Evolutionary conservation across 2,797 vertebrate genomes (phyloP), one percentile per base, ranked within the genome.

Genomic region (Manis pentadactyla): DNA sequence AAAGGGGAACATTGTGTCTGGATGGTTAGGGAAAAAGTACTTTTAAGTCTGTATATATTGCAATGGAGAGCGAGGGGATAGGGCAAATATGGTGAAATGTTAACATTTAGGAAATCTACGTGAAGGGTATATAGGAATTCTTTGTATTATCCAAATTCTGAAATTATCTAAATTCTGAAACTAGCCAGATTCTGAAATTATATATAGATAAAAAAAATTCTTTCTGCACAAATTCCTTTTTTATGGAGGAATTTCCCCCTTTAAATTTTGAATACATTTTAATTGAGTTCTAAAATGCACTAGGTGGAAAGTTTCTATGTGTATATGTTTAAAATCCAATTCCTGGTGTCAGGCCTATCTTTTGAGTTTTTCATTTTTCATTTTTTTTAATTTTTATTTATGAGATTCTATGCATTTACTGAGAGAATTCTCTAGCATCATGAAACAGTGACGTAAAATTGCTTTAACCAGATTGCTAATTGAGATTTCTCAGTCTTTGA

Each of bases 401-500:
- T 93, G 53, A 81, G 29, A 18, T 81, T 68, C 57, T 61, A 0
- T 90, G 11, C n/a, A 11, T 55, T 96, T 90, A 49, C 19, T 92
- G 63, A 94, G 71, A 42, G 37, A 42, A 42, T 90, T 96, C 46
- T 61, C 17, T 81, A 68, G 23, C 39, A 68, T 78, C 37, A 86
- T 68, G 61, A 92, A 94, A 79, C n/a, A 86, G 10, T 90, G 31
- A 74, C 42, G 73, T 66, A 59, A 74, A 92, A 82, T 82, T 86
- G 12, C 23, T 89, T 96, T 90, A 92, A 88, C 63, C 79, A 95
- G 75, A 55, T 87, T 92, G 51, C 73, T 91, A 73, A 93, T 85
- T 91, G 77, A 73, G 84, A 88, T 95, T 88, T 95, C 13, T 86
- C 29, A 89, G 5, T 46, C 15, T 94, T 89, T 87, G 55, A 96